Conservation (phyloP, 1,140 invertebrate species). For the Sminthurides bifidus region DNA sequence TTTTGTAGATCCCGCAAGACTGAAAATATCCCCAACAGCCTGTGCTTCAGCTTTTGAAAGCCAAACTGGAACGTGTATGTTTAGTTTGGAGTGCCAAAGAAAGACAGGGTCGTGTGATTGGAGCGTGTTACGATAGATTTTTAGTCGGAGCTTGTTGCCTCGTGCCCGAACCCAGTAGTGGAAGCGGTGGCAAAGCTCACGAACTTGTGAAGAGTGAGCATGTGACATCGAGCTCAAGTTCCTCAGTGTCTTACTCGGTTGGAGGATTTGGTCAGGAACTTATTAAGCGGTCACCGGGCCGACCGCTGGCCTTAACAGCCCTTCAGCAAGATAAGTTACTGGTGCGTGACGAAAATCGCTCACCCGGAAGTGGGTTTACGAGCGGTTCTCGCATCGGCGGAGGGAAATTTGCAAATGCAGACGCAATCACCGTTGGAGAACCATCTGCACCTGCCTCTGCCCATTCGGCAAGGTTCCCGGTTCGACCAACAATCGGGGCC, state of each 20-base stretch:
- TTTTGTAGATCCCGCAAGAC: slow-evolving; percentile 6
- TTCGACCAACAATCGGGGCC: slow-evolving; percentile 11
- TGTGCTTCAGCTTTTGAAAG: slow-evolving; percentile 18
- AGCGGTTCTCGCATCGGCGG: not conserved
- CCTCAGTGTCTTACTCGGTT: no score
- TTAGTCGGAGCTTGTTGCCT: slow-evolving; percentile 77
- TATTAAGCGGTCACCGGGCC: not conserved
- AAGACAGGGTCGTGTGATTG: slow-evolving; percentile 66
- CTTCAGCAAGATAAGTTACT: not conserved
- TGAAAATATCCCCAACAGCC: slow-evolving; percentile 26
- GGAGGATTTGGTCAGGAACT: no score
- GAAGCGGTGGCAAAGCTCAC: no score
- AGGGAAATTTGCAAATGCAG: not conserved
- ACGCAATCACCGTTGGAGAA: not conserved
- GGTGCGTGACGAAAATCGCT: not conserved
- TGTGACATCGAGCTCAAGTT: no score
- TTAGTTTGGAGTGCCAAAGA: slow-evolving; percentile 79
- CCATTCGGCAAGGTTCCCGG: slow-evolving; percentile 12
- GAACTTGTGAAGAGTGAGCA: no score
- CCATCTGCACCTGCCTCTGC: not conserved
- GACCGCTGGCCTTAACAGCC: not conserved
- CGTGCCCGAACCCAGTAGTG: slow-evolving; percentile 7
- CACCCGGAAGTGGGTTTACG: not conserved
- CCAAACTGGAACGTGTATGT: slow-evolving; percentile 73
- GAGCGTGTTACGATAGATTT: slow-evolving; percentile 81